Evolutionary conservation across 2,113 vertebrate species (phyloP).

Genomic region (Cheirogaleus medius): DNA sequence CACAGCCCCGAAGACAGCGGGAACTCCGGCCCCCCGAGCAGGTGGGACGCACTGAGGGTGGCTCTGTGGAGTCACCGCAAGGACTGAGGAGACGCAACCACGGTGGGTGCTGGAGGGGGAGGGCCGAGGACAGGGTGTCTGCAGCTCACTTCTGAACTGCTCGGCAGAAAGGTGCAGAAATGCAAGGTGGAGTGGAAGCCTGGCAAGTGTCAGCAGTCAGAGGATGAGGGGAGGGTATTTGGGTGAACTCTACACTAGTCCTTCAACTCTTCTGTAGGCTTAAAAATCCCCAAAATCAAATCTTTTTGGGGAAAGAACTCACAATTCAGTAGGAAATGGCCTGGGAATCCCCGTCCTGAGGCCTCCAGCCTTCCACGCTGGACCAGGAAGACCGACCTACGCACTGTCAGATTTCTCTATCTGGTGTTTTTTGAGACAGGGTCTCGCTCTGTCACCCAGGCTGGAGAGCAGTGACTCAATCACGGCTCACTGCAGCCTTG

Average conservation of each 20-base stretch:
- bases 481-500: too few species aligned
- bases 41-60: too few species aligned
- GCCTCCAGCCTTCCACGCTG: background rate
- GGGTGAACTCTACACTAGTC: background rate
- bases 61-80: background rate
- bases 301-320: background rate
- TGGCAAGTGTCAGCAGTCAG: too few species aligned
- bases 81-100: background rate
- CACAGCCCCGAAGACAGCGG: too few species aligned
- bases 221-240: fast-evolving
- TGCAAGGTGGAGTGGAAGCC: too few species aligned
- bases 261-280: background rate
- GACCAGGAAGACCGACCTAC: background rate
- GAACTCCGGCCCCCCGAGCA: too few species aligned
- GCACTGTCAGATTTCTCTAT: background rate
- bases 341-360: background rate
- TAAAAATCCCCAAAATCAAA: background rate
- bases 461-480: too few species aligned
- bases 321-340: background rate
- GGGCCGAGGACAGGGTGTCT: background rate
- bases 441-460: too few species aligned
- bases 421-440: too few species aligned
- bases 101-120: fast-evolving
- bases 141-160: background rate
- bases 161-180: background rate